Evolutionary conservation across 2,888 invertebrate species (phyloP), one percentile per base, ranked within the genome.

Genomic region (Archaeoteleia sp.): DNA sequence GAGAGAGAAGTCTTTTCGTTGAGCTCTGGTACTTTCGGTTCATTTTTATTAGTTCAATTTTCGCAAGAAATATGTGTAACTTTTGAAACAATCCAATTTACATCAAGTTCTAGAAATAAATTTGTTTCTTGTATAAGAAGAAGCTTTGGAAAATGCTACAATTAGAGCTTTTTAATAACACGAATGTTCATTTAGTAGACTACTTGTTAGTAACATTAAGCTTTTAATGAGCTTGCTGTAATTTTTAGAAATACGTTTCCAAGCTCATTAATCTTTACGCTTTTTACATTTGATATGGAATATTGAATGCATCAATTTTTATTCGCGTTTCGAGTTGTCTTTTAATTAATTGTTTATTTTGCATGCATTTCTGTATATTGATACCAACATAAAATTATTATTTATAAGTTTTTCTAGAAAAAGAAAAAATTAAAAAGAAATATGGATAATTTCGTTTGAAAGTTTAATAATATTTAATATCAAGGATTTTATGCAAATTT

Each of bases 31-130:
- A 14, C 35, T 35, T 48, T 25, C 25, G 3, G 25, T 34, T 23
- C 35, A 20, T 8, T 23, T 48, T 48, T 48, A 48, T 48, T 35
- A 48, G 48, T 48, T 35, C 35, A 34, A 48, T 35, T 48, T 48
- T n/a, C 12, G 3, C 6, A 14, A 48, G 48, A 35, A 48, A 30
- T 35, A 14, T 25, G 9, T 34, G 9, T 20, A 35, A 48, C 27
- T 35, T 35, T 27, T 23, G 25, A 46, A 48, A 48, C 48, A 35
- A 14, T 25, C 25, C 35, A 48, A 48, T 48, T 48, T 35, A 34
- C 35, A 48, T 48, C 25, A 48, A 25, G 27, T 14, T 48, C 25
- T 1, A 40, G 17, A 43, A 29, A 29, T 25, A 5, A 15, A 39
- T 39, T 1, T 25, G 6, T 40, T 40, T 7, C 23, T n/a, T 29